phyloP scores from a whole-genome alignment of 64 coral and sea anemone species.

The Hydrozoanthus tunicans region DNA sequence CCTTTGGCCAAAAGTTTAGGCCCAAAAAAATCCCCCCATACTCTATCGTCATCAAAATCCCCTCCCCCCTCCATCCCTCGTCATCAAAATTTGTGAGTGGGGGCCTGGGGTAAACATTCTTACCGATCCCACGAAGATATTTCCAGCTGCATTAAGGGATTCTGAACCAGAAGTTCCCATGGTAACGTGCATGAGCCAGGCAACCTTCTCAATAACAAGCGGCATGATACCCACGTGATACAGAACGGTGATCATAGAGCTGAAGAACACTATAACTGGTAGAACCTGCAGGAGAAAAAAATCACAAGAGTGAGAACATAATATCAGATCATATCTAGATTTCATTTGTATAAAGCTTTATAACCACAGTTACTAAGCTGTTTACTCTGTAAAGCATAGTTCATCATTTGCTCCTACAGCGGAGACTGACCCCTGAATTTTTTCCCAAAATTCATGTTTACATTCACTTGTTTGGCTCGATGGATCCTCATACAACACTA shows the following conservation, averaged over 20 bases:
- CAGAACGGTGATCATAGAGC: constrained; percentile 77
- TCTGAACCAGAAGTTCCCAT: constrained; percentile 90
- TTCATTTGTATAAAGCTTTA: background rate
- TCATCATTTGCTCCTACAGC: too few relatives aligned
- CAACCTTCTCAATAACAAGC: constrained; percentile 82
- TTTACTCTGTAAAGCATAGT: too few relatives aligned
- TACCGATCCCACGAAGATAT: constrained; percentile 96
- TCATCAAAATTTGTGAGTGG: too few relatives aligned
- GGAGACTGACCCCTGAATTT: too few relatives aligned
- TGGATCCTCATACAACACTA: constrained; percentile 1
- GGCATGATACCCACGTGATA: constrained; percentile 90
- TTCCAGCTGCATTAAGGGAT: constrained; percentile 87
- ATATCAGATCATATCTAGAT: background rate
- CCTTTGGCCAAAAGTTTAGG: too few relatives aligned
- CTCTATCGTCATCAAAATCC: too few relatives aligned
- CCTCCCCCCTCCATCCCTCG: too few relatives aligned
- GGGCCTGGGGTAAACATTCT: background rate
- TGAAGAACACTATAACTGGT: constrained; percentile 89
- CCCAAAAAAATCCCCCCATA: too few relatives aligned
- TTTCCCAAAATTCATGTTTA: too few relatives aligned
- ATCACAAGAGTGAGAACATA: too few relatives aligned
- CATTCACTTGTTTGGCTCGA: background rate
- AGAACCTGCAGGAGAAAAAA: constrained; percentile 59
- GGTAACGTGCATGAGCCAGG: constrained; percentile 95
- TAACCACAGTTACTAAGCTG: too few relatives aligned